These are phyloP conservation scores for Therioaphis trifolii DNA, from an alignment of 2,888 invertebrate genomes.

Conservation along the genomic window DNA sequence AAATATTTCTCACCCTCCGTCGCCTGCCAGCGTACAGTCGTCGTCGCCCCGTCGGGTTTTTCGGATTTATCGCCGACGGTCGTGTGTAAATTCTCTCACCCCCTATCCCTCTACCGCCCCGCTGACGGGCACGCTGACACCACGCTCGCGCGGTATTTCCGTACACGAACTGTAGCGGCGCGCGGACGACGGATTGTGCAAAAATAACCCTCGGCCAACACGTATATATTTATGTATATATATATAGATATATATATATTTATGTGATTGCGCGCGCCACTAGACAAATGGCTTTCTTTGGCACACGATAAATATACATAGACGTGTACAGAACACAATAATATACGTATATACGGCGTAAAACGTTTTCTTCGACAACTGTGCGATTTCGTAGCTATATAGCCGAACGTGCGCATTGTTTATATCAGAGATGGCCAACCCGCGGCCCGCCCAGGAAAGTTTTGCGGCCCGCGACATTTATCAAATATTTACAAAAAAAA, in stretches of 20 bases:
- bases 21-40: background rate
- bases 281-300: conserved; percentile 47
- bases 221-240: too few relatives aligned
- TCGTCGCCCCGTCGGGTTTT: conserved; percentile 51
- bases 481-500: too few relatives aligned
- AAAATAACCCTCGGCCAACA: conserved; percentile 44
- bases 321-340: too few relatives aligned
- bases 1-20: conserved; percentile 55
- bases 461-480: too few relatives aligned
- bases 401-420: too few relatives aligned
- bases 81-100: conserved; percentile 46
- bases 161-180: too few relatives aligned
- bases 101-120: background rate
- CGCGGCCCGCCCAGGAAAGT: too few relatives aligned
- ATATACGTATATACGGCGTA: too few relatives aligned
- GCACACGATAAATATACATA: background rate
- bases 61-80: conserved; percentile 54
- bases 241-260: too few relatives aligned
- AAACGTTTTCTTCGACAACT: conserved; percentile 44
- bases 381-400: conserved; percentile 8
- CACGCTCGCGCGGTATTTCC: conserved; percentile 47
- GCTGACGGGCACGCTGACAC: conserved; percentile 20
- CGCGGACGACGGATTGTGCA: conserved; percentile 35
- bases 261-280: too few relatives aligned
- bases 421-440: too few relatives aligned